Base-by-base conservation (phyloP, 2,888 invertebrate species). In the Octonoba sinensis region DNA sequence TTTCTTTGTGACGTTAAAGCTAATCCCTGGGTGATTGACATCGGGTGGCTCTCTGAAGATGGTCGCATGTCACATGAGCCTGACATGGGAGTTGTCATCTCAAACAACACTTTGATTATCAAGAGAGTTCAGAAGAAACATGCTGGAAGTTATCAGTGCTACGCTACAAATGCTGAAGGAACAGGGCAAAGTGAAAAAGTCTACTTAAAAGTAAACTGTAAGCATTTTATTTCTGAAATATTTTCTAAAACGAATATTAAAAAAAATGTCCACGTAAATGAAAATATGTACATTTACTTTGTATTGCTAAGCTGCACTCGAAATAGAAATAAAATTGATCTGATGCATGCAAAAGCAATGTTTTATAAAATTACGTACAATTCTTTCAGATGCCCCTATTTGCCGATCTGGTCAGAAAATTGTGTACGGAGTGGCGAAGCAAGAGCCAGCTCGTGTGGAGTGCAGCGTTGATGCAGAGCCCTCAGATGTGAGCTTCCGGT, bases 1-100 rank as follows among this genome's bases (percentile, higher is more conserved):
- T 95, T 96, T 89, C 95, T 96, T 90, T 96, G 96, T 90, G 94
- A 95, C 90, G 94, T 96, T 87, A 93, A 93, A 54, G 66, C 84
- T 6, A 84, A 84, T 49, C 84, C 84, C 0, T 67, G 69, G 72
- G 73, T 74, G 1, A 54, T 56, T 15, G 78, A 84, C 44, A 46
- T 84, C 13, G 82, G 84, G 0, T 84, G 83, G 82, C 47, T 73
- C 16, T 82, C 70, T 0, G 82, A 84, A 65, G 84, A 82, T 24
- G 71, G 82, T 6, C 44, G 71, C 11, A 56, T 84, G 60, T 20
- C 46, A 3, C 71, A 67, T 22, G 74, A 83, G 20, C 78, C 59
- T 13, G 78, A 67, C 6, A 65, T 66, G 15, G 85, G 84, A 16
- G 75, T 85, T 22, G 59, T 77, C 49, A 81, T 85, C 16, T 57